Base-by-base conservation (phyloP, 2,113 vertebrate genomes). In the Marmota flaviventris region DNA sequence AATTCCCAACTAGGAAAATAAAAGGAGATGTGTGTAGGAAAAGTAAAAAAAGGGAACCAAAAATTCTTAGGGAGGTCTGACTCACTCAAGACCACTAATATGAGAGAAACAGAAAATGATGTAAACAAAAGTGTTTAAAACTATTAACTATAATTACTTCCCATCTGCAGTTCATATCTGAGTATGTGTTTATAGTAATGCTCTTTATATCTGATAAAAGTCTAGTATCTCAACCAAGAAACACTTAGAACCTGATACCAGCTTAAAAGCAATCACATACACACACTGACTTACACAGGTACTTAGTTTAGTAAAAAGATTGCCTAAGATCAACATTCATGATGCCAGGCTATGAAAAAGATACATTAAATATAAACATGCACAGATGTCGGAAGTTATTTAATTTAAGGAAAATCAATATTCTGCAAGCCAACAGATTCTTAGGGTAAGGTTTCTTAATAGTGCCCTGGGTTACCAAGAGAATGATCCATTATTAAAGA, bases 1-100 rank as follows among this genome's bases (percentile, higher is more conserved):
- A 79, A 83, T 45, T 95, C 88, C 78, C 97, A 69, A 78, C 96
- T 84, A 87, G 95, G 87, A 98, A 97, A 96, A 98, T 18, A 56
- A 10, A 96, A 89, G 58, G 48, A 95, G 61, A 51, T 22, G 34
- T 63, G 53, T 20, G 53, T 70, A 85, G 76, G 56, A 96, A 90
- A 95, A 97, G 93, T 87, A 97, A 98, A 95, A 87, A 25, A 14
- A 34, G 95, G 12, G 37, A 95, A 95, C 87, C 58, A 69, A 73
- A 90, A 85, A 63, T 56, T 69, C 87, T 69, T 29, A 39, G 7
- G 27, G 48, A 8, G 42, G 10, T 37, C 75, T 77, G 61, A 94
- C 67, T 91, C 42, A 77, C 27, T 37, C 48, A 96, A 91, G 69
- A 79, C n/a, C 39, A 42, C 7, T 27, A 72, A 85, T 0, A 27